Evolutionary conservation across 1,140 invertebrate genomes (phyloP), one percentile per base, ranked within the genome.

Genomic region (Plodia interpunctella): DNA sequence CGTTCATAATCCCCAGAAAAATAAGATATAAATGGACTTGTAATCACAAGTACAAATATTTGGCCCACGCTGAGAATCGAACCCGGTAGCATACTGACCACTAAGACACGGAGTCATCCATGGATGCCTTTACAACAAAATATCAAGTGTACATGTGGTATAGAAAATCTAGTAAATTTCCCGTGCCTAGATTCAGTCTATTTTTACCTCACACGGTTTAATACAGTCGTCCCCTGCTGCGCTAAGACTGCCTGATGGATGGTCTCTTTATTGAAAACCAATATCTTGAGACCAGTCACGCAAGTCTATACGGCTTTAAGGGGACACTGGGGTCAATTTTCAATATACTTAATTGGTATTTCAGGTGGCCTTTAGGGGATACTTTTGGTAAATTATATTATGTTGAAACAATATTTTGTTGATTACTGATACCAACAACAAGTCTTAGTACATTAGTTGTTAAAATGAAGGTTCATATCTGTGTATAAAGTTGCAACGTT

Each of bases 201-300:
- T 56, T 56, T 53, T 53, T 53, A 21, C 51, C 38, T 44, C n/a
- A 44, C 20, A 54, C 25, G 30, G 30, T 59, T 21, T 87, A 86
- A 89, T 89, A 89, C 81, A 86, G 74, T 75, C 78, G 79, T 74
- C 84, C 86, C 86, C 86, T 62, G 80, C 55, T 62, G 84, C 54
- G 83, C 62, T 79, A 79, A 83, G 82, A 79, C 83, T 67, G 59
- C 67, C 69, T 87, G 84, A 89, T 87, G 71, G 84, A 89, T 80
- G 77, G 74, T 72, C 76, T 76, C 69, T 83, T 76, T 89, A 89
- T 89, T 87, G 84, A 85, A 83, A 83, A 84, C 76, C 80, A 82
- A 86, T 87, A 82, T 63, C 60, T 75, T 70, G 75, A 69, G 74
- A 68, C 59, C 74, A 70, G 77, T 80, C 83, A 85, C 78, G 78